Evolutionary conservation across 2,888 invertebrate species (phyloP).

Genomic region (Eremobia ochroleuca): DNA sequence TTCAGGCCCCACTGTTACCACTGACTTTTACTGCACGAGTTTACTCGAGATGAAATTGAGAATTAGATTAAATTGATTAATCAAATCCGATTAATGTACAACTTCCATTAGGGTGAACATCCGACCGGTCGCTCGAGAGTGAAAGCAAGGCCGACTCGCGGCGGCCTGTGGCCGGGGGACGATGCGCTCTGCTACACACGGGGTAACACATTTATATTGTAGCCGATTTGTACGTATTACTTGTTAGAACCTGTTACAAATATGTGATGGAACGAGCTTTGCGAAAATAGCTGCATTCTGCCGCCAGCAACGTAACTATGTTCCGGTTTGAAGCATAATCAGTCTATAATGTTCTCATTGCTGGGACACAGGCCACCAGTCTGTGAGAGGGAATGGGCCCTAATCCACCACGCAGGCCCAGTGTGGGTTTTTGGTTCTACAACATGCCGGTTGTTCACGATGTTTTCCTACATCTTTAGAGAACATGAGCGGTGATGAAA

Average conservation of each 20-base stretch:
- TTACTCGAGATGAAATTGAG: not conserved
- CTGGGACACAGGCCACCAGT: too few species aligned
- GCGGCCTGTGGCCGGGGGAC: not conserved
- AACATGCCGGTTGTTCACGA: too few species aligned
- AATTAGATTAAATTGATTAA: not conserved
- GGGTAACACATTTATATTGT: slow-evolving; percentile 3
- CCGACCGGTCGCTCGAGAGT: slow-evolving; percentile 1
- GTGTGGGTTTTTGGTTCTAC: too few species aligned
- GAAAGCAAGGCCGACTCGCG: not conserved
- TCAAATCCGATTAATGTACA: not conserved
- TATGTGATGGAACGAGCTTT: not conserved
- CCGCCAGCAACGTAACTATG: too few species aligned
- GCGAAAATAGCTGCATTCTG: too few species aligned
- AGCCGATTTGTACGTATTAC: not conserved
- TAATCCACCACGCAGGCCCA: too few species aligned
- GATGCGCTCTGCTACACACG: slow-evolving; percentile 4
- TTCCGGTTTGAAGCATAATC: not conserved
- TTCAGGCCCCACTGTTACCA: not conserved
- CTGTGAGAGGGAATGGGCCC: too few species aligned
- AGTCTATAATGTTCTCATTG: too few species aligned
- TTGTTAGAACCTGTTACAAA: not conserved
- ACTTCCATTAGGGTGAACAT: not conserved
- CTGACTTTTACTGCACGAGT: not conserved
- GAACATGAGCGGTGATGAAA: too few species aligned
- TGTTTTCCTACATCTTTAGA: too few species aligned